Evolutionary conservation across 2,888 invertebrate species (phyloP).

Genomic region (Brenthis ino): DNA sequence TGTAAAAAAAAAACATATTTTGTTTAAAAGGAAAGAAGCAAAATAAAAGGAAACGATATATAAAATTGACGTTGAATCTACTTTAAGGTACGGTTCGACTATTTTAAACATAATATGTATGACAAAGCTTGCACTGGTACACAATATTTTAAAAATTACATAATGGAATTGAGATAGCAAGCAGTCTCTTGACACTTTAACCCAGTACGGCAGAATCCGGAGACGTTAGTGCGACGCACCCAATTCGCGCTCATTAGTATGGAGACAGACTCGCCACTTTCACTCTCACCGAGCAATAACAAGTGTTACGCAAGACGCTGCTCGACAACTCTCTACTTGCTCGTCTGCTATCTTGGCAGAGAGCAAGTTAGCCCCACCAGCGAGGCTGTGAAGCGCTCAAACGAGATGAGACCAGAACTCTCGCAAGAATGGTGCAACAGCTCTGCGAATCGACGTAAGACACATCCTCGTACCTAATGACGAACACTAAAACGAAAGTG

Average conservation of each 20-base stretch:
- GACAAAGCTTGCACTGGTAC: slow-evolving; percentile 3
- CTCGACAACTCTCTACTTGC: slow-evolving; percentile 65
- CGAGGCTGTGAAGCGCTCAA: slow-evolving; percentile 43
- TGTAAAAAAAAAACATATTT: too few species aligned
- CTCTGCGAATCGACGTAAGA: slow-evolving; percentile 54
- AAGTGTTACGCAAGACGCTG: slow-evolving; percentile 72
- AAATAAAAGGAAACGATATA: background rate
- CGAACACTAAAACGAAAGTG: slow-evolving; percentile 78
- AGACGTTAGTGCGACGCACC: slow-evolving; percentile 60
- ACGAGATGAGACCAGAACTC: slow-evolving; percentile 47
- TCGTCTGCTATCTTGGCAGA: slow-evolving; percentile 55
- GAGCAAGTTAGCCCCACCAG: slow-evolving; percentile 32
- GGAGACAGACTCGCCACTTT: slow-evolving; percentile 77
- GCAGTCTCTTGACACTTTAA: slow-evolving; percentile 70
- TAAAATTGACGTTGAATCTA: background rate
- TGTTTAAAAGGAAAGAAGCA: too few species aligned
- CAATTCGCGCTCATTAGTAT: slow-evolving; percentile 75
- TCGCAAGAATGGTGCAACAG: slow-evolving; percentile 54
- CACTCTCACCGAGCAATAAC: slow-evolving; percentile 72
- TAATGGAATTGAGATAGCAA: slow-evolving; percentile 57
- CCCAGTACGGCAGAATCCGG: slow-evolving; percentile 65
- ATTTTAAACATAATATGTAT: background rate
- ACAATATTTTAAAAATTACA: slow-evolving; percentile 49
- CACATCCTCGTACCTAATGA: slow-evolving; percentile 74
- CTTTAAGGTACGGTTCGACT: background rate